Conservation (phyloP, 1,140 invertebrate genomes). For the Tetragonula clypearis region DNA sequence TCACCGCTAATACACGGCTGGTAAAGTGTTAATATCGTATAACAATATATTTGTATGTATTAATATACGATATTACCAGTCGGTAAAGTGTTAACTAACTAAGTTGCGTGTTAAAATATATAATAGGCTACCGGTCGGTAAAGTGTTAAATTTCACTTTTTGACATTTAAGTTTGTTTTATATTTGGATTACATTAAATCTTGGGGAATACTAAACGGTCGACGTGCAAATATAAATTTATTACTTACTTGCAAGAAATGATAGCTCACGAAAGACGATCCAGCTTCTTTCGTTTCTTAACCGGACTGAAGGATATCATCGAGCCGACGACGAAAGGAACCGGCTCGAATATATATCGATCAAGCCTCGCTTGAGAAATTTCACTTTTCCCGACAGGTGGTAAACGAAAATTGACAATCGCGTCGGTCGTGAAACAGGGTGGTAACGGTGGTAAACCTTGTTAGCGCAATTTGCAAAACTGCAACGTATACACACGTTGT, state of each 20-base stretch:
- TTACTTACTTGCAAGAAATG: not conserved
- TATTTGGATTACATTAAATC: not conserved
- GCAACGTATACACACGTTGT: slow-evolving; percentile 14
- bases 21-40: no score
- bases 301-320: not conserved
- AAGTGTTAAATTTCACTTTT: not conserved
- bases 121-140: no score
- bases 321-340: not conserved
- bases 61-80: no score
- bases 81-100: no score
- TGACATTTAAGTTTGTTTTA: not conserved
- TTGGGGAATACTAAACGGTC: not conserved
- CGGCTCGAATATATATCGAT: not conserved
- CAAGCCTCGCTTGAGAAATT: no score
- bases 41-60: no score
- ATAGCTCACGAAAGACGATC: not conserved
- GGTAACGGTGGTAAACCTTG: slow-evolving; percentile 8
- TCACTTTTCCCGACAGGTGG: not conserved
- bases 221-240: not conserved
- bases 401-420: slow-evolving; percentile 16
- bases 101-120: no score
- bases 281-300: not conserved
- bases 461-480: slow-evolving; percentile 30
- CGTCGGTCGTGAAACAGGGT: slow-evolving; percentile 13
- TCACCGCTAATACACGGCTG: no score